Conservation (phyloP, 1,140 invertebrate species). For the Drosophila simulans region DNA sequence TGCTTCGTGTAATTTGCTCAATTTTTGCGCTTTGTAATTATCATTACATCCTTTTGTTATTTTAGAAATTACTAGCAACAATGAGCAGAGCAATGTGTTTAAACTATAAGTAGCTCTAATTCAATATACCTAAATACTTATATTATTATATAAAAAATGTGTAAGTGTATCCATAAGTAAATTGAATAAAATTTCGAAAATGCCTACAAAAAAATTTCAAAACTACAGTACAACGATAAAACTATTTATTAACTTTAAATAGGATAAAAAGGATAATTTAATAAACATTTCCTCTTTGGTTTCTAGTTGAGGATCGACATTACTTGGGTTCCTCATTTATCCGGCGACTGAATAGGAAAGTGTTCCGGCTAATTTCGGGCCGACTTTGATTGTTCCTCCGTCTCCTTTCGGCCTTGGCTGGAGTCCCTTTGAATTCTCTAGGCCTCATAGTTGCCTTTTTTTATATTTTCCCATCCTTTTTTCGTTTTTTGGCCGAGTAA, state of each 20-base stretch:
- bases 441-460: conserved; percentile 16
- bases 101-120: conserved; percentile 74
- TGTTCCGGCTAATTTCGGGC: conserved; percentile 57
- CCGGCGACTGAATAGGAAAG: conserved; percentile 15
- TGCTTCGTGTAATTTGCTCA: conserved; percentile 79
- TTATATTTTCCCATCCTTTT: background rate
- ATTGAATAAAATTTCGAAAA: conserved; percentile 51
- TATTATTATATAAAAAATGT: conserved; percentile 47
- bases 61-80: conserved; percentile 41
- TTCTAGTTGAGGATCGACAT: background rate
- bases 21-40: conserved; percentile 75
- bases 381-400: conserved; percentile 44
- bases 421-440: conserved; percentile 10
- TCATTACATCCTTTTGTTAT: conserved; percentile 50
- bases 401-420: conserved; percentile 6
- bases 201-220: conserved; percentile 13
- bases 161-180: conserved; percentile 65
- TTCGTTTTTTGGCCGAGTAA: conserved; percentile 57
- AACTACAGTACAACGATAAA: background rate
- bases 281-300: background rate
- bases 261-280: background rate
- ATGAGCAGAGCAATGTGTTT: conserved; percentile 76
- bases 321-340: background rate
- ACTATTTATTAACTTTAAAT: too few species aligned
- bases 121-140: conserved; percentile 49